Conservation (phyloP, 2,888 invertebrate species). For the Pedicia rivosa region DNA sequence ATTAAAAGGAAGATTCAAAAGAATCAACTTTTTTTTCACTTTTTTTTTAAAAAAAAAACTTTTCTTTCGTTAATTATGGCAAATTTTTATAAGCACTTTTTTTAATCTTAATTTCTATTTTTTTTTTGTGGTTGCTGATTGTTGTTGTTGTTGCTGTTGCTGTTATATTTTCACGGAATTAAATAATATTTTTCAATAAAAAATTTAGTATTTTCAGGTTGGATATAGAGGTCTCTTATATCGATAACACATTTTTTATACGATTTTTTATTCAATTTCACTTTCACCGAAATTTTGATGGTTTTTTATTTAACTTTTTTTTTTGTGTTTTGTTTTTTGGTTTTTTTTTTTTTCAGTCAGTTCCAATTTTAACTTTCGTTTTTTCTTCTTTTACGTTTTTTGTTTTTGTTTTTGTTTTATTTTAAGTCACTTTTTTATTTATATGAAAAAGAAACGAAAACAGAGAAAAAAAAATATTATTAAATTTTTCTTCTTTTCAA, state of each 20-base stretch:
- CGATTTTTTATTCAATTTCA: constrained; percentile 4
- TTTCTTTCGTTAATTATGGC: too few relatives aligned
- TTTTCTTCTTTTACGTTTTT: too few relatives aligned
- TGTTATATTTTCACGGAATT: too few relatives aligned
- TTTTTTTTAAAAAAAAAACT: too few relatives aligned
- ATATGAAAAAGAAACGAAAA: constrained; percentile 1
- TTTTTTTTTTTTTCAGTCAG: not conserved
- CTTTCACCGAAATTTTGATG: constrained; percentile 6
- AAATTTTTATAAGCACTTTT: too few relatives aligned
- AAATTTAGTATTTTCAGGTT: constrained; percentile 2
- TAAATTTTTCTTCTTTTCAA: too few relatives aligned
- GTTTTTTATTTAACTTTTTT: not conserved
- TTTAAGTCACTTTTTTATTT: not conserved
- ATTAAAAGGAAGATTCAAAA: too few relatives aligned
- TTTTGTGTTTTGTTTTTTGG: constrained; percentile 2
- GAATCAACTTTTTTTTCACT: too few relatives aligned
- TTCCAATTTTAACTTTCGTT: not conserved
- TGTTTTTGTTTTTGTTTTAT: not conserved
- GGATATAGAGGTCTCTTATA: constrained; percentile 4
- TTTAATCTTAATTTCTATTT: not conserved
- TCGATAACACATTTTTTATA: constrained; percentile 5
- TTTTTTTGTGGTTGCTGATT: not conserved
- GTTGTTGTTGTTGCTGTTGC: too few relatives aligned
- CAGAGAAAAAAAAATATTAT: too few relatives aligned
- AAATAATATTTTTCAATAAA: too few relatives aligned